Base-by-base conservation (phyloP, 2,888 invertebrate genomes). In the Disparrhopalites patrizii region DNA sequence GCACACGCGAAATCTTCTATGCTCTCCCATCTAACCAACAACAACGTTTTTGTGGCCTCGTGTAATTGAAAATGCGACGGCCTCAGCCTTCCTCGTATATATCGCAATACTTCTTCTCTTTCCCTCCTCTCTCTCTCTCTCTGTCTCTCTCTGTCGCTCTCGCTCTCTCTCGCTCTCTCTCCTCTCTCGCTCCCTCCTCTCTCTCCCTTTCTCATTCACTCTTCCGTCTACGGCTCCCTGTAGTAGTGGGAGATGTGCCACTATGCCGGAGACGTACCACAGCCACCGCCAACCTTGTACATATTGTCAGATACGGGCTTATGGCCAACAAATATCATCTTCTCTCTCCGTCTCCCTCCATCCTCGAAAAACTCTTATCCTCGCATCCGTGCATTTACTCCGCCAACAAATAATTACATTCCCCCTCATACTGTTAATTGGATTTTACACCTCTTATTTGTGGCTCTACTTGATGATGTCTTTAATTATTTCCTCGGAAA, bases 11-110 rank as follows among this genome's bases (percentile, higher is more conserved):
- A 61, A 65, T 69, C 65, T 61, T 67, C 62, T 60, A 58, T 68
- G 40, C 65, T 67, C n/a, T n/a, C 58, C 54, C 28, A 52, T 62
- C 68, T 65, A 69, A 64, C 67, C 67, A 69, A 69, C 67, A 69
- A 69, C 69, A 67, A 69, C 67, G 69, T 69, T 69, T 69, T 69
- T 67, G 69, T 65, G 69, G 69, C 69, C 67, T 67, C 67, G 58
- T 65, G 69, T 69, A 69, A 69, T 69, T 69, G 69, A 67, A 69
- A 69, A 69, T 63, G 61, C 63, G 63, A 60, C 69, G 50, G 68
- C 68, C 63, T 55, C 62, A 52, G 62, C 64, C 65, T 38, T 62
- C 54, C 51, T 58, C 25, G n/a, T n/a, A n/a, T n/a, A n/a, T n/a
- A n/a, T n/a, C n/a, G n/a, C n/a, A n/a, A n/a, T n/a, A n/a, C n/a